Base-by-base conservation (phyloP, 2,113 vertebrate genomes). In the Ophiodon elongatus region DNA sequence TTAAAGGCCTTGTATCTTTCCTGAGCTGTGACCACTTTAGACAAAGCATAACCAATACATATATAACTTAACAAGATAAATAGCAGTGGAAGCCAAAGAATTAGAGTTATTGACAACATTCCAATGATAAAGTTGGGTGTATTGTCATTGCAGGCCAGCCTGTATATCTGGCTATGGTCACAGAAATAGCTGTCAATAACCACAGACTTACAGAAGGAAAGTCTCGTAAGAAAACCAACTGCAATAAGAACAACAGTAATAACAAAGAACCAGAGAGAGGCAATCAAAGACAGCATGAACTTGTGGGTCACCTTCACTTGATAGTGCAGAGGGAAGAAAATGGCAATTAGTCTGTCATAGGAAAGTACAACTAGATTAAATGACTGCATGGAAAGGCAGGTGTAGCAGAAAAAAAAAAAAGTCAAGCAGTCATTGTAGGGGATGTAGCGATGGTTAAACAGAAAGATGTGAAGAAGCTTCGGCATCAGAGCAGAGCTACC, bases 331-430 rank as follows among this genome's bases (percentile, higher is more conserved):
- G 95, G 95, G 72, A 84, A 92, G 43, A 86, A 87, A 45, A 95
- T 95, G 7, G 95, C 95, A 7, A 96, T 25, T 5, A 95, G 66
- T 63, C 95, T 91, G 89, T 96, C 94, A 66, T 93, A 95, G 2
- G 92, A 84, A 7, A 95, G 91, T 1, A 82, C 80, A 29, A 94
- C 86, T 45, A 96, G 85, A 37, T 94, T 95, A 54, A 95, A 56
- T 31, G 92, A 78, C 77, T 96, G 95, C 91, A 94, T 81, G 1
- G 79, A 80, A 37, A 94, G 79, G 8, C 80, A 93, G 8, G 79
- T 65, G 80, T 81, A 94, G 59, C 88, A 89, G 90, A 96, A 95
- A 88, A 94, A 96, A 35, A 94, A 43, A 62, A 91, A 92, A 0
- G 80, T 19, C 73, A 95, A 39, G 62, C 95, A 95, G 37, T 83